A percentile compares a stretch with the other conserved stretches of the same genome.
These are phyloP conservation scores for Antigone vipio DNA, from an alignment of 2,113 vertebrate species.

Conservation along the genomic window DNA sequence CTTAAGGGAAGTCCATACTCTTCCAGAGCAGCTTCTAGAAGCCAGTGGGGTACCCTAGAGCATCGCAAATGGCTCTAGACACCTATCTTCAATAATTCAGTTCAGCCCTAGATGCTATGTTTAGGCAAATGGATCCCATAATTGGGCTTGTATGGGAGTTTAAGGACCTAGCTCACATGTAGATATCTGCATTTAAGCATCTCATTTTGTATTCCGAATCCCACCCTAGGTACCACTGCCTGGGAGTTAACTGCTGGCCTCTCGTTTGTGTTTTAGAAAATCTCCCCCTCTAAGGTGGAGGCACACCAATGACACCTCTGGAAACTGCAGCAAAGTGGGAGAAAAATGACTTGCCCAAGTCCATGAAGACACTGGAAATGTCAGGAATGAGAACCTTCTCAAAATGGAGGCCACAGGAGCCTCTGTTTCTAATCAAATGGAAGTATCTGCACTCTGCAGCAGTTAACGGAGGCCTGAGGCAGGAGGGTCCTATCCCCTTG, in stretches of 20 bases:
- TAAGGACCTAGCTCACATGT: background rate
- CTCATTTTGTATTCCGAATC: background rate
- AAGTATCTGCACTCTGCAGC: background rate
- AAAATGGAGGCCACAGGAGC: background rate
- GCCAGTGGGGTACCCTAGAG: background rate
- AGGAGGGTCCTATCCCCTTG: background rate
- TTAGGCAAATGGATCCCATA: background rate
- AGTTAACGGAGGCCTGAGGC: background rate
- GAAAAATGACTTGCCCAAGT: background rate
- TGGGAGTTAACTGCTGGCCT: background rate
- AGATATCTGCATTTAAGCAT: background rate
- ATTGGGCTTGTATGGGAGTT: background rate
- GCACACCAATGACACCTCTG: too few species aligned
- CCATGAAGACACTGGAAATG: background rate
- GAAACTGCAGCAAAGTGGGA: background rate
- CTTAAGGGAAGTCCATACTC: background rate
- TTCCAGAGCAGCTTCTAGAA: background rate
- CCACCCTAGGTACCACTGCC: background rate
- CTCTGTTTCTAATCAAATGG: background rate
- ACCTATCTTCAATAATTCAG: background rate
- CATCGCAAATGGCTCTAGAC: background rate
- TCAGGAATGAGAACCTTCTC: background rate
- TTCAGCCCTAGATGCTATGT: background rate
- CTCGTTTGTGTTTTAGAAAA: background rate
- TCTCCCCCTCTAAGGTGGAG: background rate